phyloP scores from a whole-genome alignment of 2,797 vertebrate species.

The Acanthiza pusilla region DNA sequence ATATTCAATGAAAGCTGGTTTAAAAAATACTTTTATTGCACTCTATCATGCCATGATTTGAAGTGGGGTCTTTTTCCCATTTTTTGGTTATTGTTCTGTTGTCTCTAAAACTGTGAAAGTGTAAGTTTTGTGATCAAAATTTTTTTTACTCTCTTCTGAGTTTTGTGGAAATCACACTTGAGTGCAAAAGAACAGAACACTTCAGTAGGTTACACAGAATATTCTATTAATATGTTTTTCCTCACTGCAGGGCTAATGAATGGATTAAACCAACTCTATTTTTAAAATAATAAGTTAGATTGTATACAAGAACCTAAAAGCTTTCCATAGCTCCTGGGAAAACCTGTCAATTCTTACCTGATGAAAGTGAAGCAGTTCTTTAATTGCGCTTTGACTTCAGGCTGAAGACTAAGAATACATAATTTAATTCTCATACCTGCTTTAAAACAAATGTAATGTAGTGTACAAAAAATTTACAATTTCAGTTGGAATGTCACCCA shows the following conservation, averaged over 20 bases:
- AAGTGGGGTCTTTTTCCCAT: not conserved
- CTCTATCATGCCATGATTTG: not conserved
- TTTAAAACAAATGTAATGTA: not conserved
- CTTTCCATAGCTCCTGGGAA: not conserved
- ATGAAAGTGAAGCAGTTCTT: not conserved
- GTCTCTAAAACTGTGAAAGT: not conserved
- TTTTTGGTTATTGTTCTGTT: not conserved
- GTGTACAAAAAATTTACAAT: accelerated
- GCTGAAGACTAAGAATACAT: not conserved
- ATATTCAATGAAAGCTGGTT: not conserved
- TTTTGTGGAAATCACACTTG: not conserved
- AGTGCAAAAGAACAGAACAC: not conserved
- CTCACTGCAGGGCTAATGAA: not conserved
- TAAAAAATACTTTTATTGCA: not conserved
- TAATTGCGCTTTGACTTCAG: not conserved
- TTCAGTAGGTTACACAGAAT: not conserved
- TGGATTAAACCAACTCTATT: not conserved
- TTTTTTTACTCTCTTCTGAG: not conserved
- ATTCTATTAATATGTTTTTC: not conserved
- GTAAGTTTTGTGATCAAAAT: not conserved
- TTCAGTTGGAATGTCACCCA: not conserved
- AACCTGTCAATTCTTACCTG: not conserved
- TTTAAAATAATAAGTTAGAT: not conserved
- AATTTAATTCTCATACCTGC: not conserved
- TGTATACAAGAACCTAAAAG: not conserved